Base-by-base conservation (phyloP, 1,140 invertebrate species). In the Lordiphosa clarofinis region DNA sequence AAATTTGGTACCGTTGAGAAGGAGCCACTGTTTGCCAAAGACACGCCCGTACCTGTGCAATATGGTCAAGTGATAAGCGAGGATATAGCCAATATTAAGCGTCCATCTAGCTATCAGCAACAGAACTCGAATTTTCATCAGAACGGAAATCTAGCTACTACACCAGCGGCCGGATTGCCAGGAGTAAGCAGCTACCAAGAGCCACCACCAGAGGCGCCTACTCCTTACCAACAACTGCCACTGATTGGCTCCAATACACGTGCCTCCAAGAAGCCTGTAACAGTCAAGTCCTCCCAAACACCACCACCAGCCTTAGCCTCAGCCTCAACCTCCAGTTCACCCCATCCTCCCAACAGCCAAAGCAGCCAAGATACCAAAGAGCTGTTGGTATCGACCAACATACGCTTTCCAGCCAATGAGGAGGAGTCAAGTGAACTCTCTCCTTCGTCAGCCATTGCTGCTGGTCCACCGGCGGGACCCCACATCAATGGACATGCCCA, bases 1-100 rank as follows among this genome's bases (percentile, higher is more conserved):
- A 13, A 61, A 38, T 67, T 58, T 8, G 63, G 63, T 24, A 50
- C 15, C 7, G 66, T 72, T 15, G 74, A 82, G 50, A 87, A 88
- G 55, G 61, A 74, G 10, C 59, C 68, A 0, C 40, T 68, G 0
- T 86, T 75, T 28, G 31, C 48, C 2, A 87, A 88, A 47, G 87
- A 87, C 4, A 68, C 56, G 1, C 49, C 56, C 0, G 49, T 39
- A n/a, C 43, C 43, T 1, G 82, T 88, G 7, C 87, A 89, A 46
- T 89, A 89, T 15, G 86, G 87, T 4, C 87, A 87, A n/a, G 87
- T 88, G 10, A 88, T 88, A 19, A 88, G 66, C 28, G 87, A 88
- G 46, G 87, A 88, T 4, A 88, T 88, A 4, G 74, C 52, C 35
- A 73, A 59, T 40, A 69, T 87, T 8, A 46, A 46, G 12, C 43